phyloP scores from a whole-genome alignment of 2,888 invertebrate species.

The Cryptocephalus primarius region DNA sequence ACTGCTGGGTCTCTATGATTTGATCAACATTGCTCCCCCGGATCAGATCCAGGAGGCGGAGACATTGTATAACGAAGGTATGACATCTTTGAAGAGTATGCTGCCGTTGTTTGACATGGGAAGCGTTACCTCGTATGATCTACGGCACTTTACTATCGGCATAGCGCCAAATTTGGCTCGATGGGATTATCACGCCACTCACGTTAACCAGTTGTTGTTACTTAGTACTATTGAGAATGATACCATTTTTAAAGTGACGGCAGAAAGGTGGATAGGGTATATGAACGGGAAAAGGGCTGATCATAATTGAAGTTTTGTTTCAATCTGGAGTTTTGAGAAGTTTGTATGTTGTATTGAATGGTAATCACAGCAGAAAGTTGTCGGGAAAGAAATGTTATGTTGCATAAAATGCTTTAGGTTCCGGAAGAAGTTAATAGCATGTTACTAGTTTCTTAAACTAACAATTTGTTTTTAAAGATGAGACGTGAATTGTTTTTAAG shows the following conservation, averaged over 20 bases:
- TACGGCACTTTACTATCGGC: conserved; percentile 83
- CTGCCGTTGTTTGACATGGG: conserved; percentile 90
- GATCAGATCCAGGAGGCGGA: conserved; percentile 59
- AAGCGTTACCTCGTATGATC: conserved; percentile 90
- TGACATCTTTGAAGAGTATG: conserved; percentile 76
- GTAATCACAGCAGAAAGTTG: no score
- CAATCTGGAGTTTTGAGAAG: conserved; percentile 3
- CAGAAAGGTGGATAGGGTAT: conserved; percentile 88
- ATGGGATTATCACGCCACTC: conserved; percentile 99
- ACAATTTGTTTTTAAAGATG: no score
- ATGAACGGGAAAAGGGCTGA: conserved; percentile 91
- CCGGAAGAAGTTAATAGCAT: no score
- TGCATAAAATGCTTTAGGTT: no score
- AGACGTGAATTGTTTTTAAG: no score
- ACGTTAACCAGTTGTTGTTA: conserved; percentile 88
- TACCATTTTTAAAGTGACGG: conserved; percentile 70
- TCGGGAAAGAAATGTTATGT: no score
- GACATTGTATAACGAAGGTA: conserved; percentile 71
- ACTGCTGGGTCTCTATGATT: conserved; percentile 88
- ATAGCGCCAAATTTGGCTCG: conserved; percentile 89
- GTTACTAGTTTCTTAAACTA: no score
- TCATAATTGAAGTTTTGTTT: conserved; percentile 60
- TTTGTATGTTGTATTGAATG: background rate
- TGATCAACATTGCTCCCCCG: conserved; percentile 69
- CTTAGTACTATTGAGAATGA: conserved; percentile 78